Percentiles rank a stretch among this genome's conserved stretches.
phyloP scores from a whole-genome alignment of 2,888 invertebrate species.

The Resseliella maxima region DNA sequence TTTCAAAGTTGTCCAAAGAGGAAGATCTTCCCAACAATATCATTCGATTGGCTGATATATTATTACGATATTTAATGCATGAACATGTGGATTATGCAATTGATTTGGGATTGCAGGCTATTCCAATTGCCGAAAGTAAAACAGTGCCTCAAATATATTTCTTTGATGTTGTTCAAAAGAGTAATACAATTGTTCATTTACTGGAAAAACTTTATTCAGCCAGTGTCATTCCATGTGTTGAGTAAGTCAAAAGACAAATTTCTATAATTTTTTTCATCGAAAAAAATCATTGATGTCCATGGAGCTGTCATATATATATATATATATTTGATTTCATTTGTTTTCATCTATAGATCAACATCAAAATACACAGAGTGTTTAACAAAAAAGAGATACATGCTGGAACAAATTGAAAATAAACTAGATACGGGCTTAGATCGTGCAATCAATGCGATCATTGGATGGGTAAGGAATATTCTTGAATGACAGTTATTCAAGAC shows the following conservation, averaged over 20 bases:
- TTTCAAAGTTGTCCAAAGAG: constrained; percentile 79
- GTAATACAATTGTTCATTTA: constrained; percentile 91
- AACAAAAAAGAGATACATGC: constrained; percentile 84
- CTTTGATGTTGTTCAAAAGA: constrained; percentile 91
- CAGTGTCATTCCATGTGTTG: constrained; percentile 86
- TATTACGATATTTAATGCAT: constrained; percentile 84
- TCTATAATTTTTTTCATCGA: too few species aligned
- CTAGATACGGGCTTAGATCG: constrained; percentile 89
- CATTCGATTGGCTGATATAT: constrained; percentile 82
- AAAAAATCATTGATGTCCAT: too few species aligned
- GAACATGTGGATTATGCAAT: constrained; percentile 98
- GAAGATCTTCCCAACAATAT: constrained; percentile 83
- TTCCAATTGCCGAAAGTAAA: constrained; percentile 90
- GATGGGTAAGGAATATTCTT: constrained; percentile 75
- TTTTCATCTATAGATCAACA: constrained; percentile 75
- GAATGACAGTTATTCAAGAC: too few species aligned
- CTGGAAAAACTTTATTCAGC: constrained; percentile 94
- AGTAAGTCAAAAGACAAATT: constrained; percentile 74
- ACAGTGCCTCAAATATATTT: constrained; percentile 88
- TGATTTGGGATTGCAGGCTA: constrained; percentile 89
- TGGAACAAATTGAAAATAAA: constrained; percentile 91
- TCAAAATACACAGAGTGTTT: constrained; percentile 89
- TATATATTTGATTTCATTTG: not conserved
- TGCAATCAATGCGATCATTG: constrained; percentile 86
- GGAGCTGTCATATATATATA: too few species aligned